phyloP scores from a whole-genome alignment of 2,888 invertebrate species.

The Hirtodrosophila cameraria region DNA sequence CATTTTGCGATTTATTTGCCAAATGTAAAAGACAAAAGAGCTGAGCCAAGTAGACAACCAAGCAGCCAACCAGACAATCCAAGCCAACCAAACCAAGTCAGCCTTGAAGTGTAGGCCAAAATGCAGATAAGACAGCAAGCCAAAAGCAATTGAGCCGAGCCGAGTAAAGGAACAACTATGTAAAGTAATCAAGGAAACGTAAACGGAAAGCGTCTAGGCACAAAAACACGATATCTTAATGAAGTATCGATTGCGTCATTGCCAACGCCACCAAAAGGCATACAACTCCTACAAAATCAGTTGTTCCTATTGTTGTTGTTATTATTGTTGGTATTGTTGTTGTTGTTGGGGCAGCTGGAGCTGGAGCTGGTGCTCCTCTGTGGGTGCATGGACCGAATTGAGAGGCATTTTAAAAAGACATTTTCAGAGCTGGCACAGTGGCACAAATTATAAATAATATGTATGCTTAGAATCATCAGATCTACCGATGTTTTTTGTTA shows the following conservation, averaged over 20 bases:
- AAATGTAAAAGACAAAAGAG: constrained; percentile 73
- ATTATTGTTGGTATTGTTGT: constrained; percentile 1
- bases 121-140: constrained; percentile 63
- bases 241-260: constrained; percentile 74
- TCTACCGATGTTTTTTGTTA: no score
- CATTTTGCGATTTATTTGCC: constrained; percentile 79
- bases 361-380: constrained; percentile 6
- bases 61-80: constrained; percentile 13
- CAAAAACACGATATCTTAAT: constrained; percentile 79
- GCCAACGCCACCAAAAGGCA: constrained; percentile 54
- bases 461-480: no score
- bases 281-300: constrained; percentile 8
- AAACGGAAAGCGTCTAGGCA: constrained; percentile 81
- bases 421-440: constrained; percentile 55
- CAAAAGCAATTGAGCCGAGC: constrained; percentile 46
- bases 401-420: constrained; percentile 73
- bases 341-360: constrained; percentile 7
- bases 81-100: not conserved
- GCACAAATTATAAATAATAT: constrained; percentile 12
- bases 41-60: constrained; percentile 31
- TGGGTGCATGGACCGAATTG: constrained; percentile 33
- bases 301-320: constrained; percentile 10
- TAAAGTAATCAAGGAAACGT: constrained; percentile 82
- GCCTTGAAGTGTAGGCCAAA: constrained; percentile 52
- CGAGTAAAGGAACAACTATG: constrained; percentile 64